Base-by-base conservation (phyloP, 1,140 invertebrate genomes). In the Schlechtendalia chinensis region DNA sequence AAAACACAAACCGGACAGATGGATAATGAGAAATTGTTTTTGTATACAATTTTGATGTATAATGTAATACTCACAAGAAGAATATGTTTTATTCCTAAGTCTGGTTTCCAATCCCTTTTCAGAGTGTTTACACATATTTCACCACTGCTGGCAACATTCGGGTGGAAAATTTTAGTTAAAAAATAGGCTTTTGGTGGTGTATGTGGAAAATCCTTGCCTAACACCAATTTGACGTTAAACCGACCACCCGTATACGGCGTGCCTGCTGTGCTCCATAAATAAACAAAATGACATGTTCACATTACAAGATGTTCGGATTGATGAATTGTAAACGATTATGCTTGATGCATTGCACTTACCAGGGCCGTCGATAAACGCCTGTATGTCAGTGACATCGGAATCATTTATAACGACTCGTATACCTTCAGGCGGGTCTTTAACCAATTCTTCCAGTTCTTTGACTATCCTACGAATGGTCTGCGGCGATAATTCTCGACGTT, bases 81-180 rank as follows among this genome's bases (percentile, higher is more conserved):
- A 87, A 98, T 94, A 87, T 98, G 96, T 90, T 96, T 96, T 80
- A 98, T 94, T 86, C 96, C 96, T 84, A 97, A 90, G 89, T 97
- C 94, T 82, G 95, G 91, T 86, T 96, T 96, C 96, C 96, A 98
- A 88, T 98, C 95, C 88, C 95, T 97, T 87, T 97, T 97, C 75
- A 98, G 88, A 77, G 96, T 98, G 87, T 98, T 97, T 0, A 98
- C 97, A 88, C 96, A 98, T 85, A 98, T 98, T 88, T 98, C 96
- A 56, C 96, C 96, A 88, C 93, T 95, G 29, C 67, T 82, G 16
- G 96, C 93, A 83, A 98, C 96, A 89, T 98, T 98, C 47, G 96
- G 96, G 88, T 98, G 96, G 88, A 98, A 98, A 84, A 98, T 97
- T 89, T 96, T 96, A 74, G 96, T 98, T 47, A 97, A 87, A 86